Evolutionary conservation across 2,113 vertebrate genomes (phyloP).

Genomic region (Cariama cristata): DNA sequence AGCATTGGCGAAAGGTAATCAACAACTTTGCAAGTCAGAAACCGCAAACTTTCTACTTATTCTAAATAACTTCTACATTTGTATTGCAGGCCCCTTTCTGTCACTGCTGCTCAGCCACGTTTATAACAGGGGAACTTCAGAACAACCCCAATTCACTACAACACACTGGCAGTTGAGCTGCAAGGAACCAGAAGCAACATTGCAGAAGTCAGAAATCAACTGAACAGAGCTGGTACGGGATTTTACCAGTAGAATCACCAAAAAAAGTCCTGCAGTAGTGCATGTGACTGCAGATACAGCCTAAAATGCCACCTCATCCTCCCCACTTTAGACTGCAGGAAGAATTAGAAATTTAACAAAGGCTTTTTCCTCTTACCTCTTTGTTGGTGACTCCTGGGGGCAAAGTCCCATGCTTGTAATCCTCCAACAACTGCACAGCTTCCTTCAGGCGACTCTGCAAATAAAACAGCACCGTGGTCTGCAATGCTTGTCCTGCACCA

Average conservation of each 20-base stretch:
- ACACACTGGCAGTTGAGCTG: neutral
- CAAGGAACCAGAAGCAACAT: neutral
- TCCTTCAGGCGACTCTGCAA: constrained; percentile 87
- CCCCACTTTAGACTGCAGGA: rapidly evolving
- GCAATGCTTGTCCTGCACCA: neutral
- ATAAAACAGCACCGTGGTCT: neutral
- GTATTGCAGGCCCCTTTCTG: neutral
- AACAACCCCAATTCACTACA: neutral
- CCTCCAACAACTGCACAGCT: constrained; percentile 84
- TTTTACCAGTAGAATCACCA: neutral
- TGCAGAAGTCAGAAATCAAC: neutral
- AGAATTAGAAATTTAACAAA: rapidly evolving
- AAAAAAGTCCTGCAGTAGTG: neutral
- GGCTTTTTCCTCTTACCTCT: constrained; percentile 75
- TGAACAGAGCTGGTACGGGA: rapidly evolving
- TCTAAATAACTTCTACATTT: neutral
- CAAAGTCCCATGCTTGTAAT: constrained; percentile 83
- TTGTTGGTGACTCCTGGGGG: constrained; percentile 84
- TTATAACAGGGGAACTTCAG: neutral
- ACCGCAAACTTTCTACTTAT: neutral
- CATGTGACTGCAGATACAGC: no score
- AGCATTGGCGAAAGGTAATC: neutral
- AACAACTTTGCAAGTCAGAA: neutral
- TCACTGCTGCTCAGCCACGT: neutral
- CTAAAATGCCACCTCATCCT: neutral